A percentile compares a stretch with the other conserved stretches of the same genome.
phyloP scores from a whole-genome alignment of 2,797 vertebrate species.

The Sorex maritimensis region DNA sequence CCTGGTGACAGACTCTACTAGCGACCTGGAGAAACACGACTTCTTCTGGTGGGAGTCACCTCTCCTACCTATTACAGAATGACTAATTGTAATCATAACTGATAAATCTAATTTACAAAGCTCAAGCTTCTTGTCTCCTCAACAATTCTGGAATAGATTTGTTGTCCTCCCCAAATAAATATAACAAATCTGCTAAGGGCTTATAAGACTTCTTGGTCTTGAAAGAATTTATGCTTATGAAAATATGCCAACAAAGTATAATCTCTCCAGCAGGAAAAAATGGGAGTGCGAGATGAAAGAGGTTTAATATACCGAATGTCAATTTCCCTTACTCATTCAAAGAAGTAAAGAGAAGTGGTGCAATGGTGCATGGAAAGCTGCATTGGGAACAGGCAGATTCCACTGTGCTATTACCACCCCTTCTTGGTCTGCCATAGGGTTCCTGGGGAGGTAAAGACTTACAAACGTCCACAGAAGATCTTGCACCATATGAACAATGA shows the following conservation, averaged over 20 bases:
- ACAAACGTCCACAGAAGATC: no score
- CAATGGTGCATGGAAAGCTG: no score
- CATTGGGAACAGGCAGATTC: no score
- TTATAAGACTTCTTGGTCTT: constrained; percentile 17
- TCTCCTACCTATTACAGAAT: no score
- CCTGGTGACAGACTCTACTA: no score
- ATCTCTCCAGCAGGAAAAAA: constrained; percentile 51
- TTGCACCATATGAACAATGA: no score
- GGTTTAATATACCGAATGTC: constrained; percentile 18
- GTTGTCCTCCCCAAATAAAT: constrained; percentile 10
- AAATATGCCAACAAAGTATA: constrained; percentile 40
- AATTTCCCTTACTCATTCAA: constrained; percentile 24
- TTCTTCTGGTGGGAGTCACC: no score
- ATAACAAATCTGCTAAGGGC: neutral
- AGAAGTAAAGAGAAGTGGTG: constrained; percentile 13
- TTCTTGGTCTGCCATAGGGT: no score
- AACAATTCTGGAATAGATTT: constrained; percentile 52
- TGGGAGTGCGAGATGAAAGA: constrained; percentile 34
- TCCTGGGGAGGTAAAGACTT: no score
- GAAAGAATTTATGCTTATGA: constrained; percentile 58
- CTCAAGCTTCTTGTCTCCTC: neutral
- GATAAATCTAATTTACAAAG: constrained; percentile 44
- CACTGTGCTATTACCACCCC: no score
- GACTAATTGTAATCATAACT: no score
- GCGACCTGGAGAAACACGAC: no score